A percentile compares a stretch with the other conserved stretches of the same genome.
phyloP scores from a whole-genome alignment of 2,113 vertebrate species.

The Ibidorhyncha struthersii region DNA sequence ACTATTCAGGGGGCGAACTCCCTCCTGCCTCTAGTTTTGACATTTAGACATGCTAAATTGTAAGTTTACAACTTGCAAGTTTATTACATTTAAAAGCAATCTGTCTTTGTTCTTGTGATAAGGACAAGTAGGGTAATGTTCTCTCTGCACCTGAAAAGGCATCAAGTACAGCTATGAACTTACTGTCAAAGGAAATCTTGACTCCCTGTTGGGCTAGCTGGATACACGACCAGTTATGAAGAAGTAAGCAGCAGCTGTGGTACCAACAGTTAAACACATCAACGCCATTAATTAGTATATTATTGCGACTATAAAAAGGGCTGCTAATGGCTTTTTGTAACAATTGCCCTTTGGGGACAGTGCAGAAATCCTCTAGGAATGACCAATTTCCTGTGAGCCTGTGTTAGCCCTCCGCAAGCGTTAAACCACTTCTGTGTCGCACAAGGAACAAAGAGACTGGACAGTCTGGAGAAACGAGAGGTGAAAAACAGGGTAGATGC shows the following conservation, averaged over 20 bases:
- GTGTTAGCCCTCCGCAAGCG: not conserved
- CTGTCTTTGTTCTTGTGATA: not conserved
- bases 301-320: slow-evolving; percentile 28
- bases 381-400: slow-evolving; percentile 45
- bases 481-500: not conserved
- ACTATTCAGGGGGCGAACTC: not conserved
- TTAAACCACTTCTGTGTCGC: not conserved
- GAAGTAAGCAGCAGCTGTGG: not conserved
- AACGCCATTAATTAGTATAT: slow-evolving; percentile 10
- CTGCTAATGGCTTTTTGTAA: slow-evolving; percentile 40
- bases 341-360: slow-evolving; percentile 11
- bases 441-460: not conserved
- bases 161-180: not conserved
- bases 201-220: not conserved
- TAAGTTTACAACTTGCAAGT: not conserved
- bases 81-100: not conserved
- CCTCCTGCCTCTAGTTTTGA: not conserved
- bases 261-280: slow-evolving; percentile 20
- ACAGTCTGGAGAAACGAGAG: not conserved
- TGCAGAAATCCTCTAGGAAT: slow-evolving; percentile 36
- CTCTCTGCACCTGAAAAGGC: not conserved
- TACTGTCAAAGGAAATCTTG: not conserved
- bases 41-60: not conserved
- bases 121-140: not conserved
- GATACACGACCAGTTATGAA: not conserved